Percentiles rank a stretch among this genome's conserved stretches.
These are phyloP conservation scores for Hippocampus abdominalis DNA, from an alignment of 2,113 vertebrate genomes.

Conservation along the genomic window DNA sequence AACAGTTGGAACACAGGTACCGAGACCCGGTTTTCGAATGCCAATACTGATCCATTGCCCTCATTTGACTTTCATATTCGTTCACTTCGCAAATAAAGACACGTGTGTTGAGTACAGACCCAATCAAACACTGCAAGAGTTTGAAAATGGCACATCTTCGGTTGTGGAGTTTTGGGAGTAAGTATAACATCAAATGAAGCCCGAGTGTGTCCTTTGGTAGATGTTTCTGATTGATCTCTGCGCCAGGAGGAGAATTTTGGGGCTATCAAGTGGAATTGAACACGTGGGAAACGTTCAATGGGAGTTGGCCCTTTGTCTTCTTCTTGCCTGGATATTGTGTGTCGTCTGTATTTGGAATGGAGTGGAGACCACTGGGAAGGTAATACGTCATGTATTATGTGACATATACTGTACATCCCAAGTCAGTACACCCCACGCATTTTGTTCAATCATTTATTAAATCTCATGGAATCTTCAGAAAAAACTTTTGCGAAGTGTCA, in stretches of 20 bases:
- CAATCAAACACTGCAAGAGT: conserved; percentile 36
- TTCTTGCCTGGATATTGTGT: conserved; percentile 78
- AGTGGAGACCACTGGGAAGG: conserved; percentile 81
- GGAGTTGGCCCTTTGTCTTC: conserved; percentile 78
- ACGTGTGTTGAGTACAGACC: conserved; percentile 40
- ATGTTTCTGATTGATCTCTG: conserved; percentile 12
- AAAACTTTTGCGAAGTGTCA: too few relatives aligned
- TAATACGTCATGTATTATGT: conserved; percentile 28
- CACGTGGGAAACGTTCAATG: conserved; percentile 77
- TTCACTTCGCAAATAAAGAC: conserved; percentile 14
- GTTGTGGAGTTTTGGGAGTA: conserved; percentile 97
- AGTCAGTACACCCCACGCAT: too few relatives aligned
- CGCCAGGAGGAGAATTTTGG: conserved; percentile 82
- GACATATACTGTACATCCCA: too few relatives aligned
- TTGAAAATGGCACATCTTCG: conserved; percentile 67
- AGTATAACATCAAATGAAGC: conserved; percentile 49
- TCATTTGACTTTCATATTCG: neutral
- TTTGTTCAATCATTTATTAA: too few relatives aligned
- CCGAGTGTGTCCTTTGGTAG: neutral
- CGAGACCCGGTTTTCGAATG: neutral
- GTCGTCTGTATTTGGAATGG: conserved; percentile 85
- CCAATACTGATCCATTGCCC: neutral
- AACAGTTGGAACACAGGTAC: conserved; percentile 92
- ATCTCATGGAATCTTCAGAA: too few relatives aligned
- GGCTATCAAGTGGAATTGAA: conserved; percentile 84